phyloP scores from a whole-genome alignment of 2,797 vertebrate species.

The Thamnophis elegans region DNA sequence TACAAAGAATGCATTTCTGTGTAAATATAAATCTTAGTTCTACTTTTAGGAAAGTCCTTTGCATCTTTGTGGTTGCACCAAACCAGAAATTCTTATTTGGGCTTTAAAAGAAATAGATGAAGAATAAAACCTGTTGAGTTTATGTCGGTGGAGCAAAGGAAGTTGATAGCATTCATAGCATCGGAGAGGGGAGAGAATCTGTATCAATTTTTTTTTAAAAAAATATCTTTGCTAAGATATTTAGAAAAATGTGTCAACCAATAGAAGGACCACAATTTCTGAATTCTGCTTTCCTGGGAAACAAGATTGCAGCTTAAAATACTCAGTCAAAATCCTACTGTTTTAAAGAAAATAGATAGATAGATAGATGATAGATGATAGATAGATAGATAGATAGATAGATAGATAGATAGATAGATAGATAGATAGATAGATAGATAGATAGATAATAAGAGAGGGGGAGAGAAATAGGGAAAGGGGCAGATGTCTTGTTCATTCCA shows the following conservation, averaged over 20 bases:
- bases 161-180: constrained; percentile 26
- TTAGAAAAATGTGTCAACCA: constrained; percentile 1
- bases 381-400: too few relatives aligned
- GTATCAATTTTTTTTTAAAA: neutral
- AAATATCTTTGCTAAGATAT: neutral
- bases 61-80: constrained; percentile 51
- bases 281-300: constrained; percentile 37
- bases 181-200: constrained; percentile 20
- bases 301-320: constrained; percentile 11
- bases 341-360: neutral
- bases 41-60: constrained; percentile 67
- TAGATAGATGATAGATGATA: neutral
- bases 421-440: too few relatives aligned
- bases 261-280: constrained; percentile 17
- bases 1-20: constrained; percentile 60
- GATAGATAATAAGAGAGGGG: neutral
- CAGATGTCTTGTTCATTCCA: neutral
- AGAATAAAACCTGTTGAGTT: constrained; percentile 49
- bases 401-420: too few relatives aligned
- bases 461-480: neutral
- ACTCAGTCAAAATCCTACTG: neutral
- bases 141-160: constrained; percentile 54
- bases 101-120: constrained; percentile 56
- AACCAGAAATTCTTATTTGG: constrained; percentile 71
- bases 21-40: constrained; percentile 39